Conservation (phyloP, 2,888 invertebrate species). For the Drosophila demipolita region DNA sequence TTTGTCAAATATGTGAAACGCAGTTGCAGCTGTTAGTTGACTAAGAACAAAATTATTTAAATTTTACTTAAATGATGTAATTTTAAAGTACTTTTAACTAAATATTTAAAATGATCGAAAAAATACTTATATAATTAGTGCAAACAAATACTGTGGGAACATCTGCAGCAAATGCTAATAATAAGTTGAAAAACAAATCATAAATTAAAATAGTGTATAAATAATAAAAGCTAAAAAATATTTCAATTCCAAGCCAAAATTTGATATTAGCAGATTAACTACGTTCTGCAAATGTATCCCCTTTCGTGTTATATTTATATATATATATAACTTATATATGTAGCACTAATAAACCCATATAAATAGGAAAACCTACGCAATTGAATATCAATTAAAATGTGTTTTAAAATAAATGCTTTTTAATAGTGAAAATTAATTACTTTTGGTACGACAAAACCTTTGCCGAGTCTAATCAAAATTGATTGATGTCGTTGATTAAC, state of each 20-base stretch:
- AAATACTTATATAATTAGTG: not conserved
- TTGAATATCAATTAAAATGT: not conserved
- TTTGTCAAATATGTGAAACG: not conserved
- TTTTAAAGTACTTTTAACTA: rapidly evolving
- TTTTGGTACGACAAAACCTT: not conserved
- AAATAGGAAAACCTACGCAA: not conserved
- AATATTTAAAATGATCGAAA: not conserved
- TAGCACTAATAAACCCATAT: too few relatives aligned
- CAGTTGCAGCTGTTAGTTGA: too few relatives aligned
- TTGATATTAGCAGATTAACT: not conserved
- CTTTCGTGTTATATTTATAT: not conserved
- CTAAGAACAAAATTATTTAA: not conserved
- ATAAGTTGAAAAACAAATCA: not conserved
- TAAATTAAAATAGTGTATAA: not conserved
- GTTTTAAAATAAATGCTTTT: not conserved
- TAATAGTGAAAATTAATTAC: not conserved
- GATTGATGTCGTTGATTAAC: not conserved
- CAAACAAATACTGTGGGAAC: not conserved
- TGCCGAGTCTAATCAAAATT: not conserved
- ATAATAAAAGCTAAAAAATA: not conserved
- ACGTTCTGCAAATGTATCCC: not conserved
- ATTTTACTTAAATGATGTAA: rapidly evolving
- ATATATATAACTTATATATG: not conserved
- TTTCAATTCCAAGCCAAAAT: not conserved
- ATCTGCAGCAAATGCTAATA: not conserved